phyloP scores from a whole-genome alignment of 2,113 vertebrate genomes.

The Barnardius zonarius region DNA sequence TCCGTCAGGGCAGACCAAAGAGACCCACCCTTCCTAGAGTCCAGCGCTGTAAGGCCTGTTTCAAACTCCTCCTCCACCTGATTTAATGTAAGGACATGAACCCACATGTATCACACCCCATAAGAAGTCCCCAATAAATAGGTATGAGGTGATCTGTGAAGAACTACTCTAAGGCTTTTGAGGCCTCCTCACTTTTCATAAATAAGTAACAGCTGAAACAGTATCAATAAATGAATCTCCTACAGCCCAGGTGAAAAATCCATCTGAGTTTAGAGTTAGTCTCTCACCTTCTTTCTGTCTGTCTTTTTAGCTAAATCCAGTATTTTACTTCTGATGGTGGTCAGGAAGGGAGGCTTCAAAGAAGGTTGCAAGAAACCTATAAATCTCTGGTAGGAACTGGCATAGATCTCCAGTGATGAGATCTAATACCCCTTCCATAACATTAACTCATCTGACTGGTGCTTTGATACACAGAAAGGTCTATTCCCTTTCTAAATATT shows the following conservation, averaged over 20 bases:
- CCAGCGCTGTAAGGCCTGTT: not conserved
- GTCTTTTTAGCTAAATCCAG: not conserved
- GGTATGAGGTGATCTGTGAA: fast-evolving
- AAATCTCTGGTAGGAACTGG: not conserved
- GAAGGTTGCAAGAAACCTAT: not conserved
- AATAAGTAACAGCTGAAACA: not conserved
- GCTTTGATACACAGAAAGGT: not conserved
- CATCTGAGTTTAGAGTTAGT: not conserved
- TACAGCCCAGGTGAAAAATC: not conserved
- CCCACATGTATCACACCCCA: not conserved
- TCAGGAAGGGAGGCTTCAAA: not conserved
- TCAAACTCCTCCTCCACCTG: not conserved
- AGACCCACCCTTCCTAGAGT: not conserved
- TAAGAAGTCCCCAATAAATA: not conserved
- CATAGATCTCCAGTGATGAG: not conserved
- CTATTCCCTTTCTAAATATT: not conserved
- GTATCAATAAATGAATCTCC: not conserved
- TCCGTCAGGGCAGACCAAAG: not conserved
- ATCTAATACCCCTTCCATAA: not conserved
- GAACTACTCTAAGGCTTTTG: not conserved
- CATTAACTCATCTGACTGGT: not conserved
- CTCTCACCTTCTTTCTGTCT: not conserved
- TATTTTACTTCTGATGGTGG: not conserved
- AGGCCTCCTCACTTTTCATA: not conserved
- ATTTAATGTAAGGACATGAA: not conserved